phyloP scores from a whole-genome alignment of 64 coral and sea anemone genomes.

The Exaiptasia diaphana region DNA sequence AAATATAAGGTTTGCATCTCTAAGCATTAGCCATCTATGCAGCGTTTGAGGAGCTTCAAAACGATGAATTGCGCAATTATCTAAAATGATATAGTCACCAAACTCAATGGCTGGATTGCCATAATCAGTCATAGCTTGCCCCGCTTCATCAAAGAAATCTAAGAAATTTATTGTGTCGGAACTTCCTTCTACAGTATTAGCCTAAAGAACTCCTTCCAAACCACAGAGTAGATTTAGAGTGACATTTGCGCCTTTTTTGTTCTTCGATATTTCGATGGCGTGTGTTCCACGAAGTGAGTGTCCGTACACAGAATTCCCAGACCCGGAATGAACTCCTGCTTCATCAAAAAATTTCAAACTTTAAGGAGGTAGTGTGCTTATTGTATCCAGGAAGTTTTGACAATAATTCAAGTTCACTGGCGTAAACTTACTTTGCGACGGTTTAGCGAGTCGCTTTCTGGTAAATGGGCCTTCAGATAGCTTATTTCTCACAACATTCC shows the following conservation, averaged over 20 bases:
- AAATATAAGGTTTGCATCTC: constrained; percentile 27
- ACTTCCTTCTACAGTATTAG: constrained; percentile 52
- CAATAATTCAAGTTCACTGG: constrained; percentile 7
- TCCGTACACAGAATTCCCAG: constrained; percentile 26
- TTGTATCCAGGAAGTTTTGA: constrained; percentile 41
- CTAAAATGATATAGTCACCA: constrained; percentile 36
- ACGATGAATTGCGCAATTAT: constrained; percentile 47
- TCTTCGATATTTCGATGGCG: constrained; percentile 22
- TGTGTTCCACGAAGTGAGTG: constrained; percentile 30
- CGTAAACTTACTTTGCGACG: constrained; percentile 40
- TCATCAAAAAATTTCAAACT: constrained; percentile 39
- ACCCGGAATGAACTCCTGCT: constrained; percentile 41
- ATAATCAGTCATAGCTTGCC: constrained; percentile 22
- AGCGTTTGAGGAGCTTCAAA: constrained; percentile 21
- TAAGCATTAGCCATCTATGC: constrained; percentile 38
- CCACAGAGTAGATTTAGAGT: constrained; percentile 63
- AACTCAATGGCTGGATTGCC: constrained; percentile 41
- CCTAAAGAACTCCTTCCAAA: constrained; percentile 55
- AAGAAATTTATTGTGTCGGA: constrained; percentile 25
- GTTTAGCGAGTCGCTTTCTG: constrained; percentile 48
- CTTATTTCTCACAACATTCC: constrained; percentile 25
- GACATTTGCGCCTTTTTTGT: constrained; percentile 31
- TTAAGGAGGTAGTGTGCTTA: constrained; percentile 22
- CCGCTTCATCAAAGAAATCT: constrained; percentile 45
- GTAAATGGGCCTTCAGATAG: constrained; percentile 39